These are phyloP conservation scores for Gnathochromis pfefferi DNA, from an alignment of 2,113 vertebrate species.

Conservation along the genomic window DNA sequence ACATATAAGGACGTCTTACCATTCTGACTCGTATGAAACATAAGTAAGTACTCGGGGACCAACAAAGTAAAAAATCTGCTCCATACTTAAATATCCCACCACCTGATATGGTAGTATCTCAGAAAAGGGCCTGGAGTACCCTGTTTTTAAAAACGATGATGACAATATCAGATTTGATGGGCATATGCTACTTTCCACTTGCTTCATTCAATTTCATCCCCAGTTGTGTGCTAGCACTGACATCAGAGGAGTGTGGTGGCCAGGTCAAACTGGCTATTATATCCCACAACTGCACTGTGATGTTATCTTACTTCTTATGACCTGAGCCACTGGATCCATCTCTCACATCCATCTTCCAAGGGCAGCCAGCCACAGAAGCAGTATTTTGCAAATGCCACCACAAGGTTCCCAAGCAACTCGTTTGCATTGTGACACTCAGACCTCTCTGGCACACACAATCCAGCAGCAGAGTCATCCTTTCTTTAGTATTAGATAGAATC, in stretches of 20 bases:
- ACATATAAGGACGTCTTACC: neutral
- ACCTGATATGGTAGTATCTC: neutral
- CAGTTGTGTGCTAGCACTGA: neutral
- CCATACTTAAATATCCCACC: neutral
- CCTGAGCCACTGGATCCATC: neutral
- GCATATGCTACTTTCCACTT: neutral
- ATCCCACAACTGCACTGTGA: neutral
- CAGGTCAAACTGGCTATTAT: conserved; percentile 2
- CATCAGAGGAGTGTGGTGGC: neutral
- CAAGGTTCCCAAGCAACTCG: neutral
- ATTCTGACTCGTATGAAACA: neutral
- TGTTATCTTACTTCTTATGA: neutral
- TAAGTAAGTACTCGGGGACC: neutral
- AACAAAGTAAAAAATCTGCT: neutral
- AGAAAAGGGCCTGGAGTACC: neutral
- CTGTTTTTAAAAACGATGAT: neutral
- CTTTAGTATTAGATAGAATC: neutral
- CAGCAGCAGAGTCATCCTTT: neutral
- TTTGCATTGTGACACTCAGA: neutral
- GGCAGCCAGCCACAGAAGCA: neutral
- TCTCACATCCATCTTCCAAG: neutral
- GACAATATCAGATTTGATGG: neutral
- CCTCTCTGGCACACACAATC: neutral
- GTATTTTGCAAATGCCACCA: neutral
- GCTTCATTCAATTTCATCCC: neutral